Conservation (phyloP, 2,113 vertebrate genomes). For the Heliornis fulica region DNA sequence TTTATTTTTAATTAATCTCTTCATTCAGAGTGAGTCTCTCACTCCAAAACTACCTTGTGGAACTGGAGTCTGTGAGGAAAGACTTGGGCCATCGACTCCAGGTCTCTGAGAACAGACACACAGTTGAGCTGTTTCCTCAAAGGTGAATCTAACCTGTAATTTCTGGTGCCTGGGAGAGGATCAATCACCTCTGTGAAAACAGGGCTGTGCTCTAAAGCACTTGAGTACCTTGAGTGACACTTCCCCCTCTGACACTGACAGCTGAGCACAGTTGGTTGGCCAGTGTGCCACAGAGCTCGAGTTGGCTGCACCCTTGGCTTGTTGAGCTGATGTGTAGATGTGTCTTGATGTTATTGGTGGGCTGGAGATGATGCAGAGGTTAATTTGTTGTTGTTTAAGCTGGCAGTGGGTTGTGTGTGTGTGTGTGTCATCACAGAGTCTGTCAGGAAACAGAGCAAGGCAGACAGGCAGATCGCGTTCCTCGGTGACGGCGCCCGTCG, state of each 20-base stretch:
- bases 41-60: not conserved
- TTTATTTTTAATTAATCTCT: not conserved
- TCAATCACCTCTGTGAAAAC: not conserved
- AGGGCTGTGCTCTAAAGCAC: not conserved
- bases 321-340: not conserved
- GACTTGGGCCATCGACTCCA: accelerated
- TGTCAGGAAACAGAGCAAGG: not conserved
- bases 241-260: not conserved
- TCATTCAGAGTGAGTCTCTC: not conserved
- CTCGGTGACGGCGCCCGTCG: not conserved
- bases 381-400: not conserved
- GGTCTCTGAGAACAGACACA: not conserved
- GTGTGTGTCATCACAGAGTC: accelerated
- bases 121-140: not conserved
- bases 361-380: not conserved
- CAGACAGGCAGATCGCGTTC: accelerated
- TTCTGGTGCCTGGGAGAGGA: not conserved
- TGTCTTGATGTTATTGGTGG: accelerated
- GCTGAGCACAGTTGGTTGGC: accelerated
- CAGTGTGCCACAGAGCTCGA: accelerated
- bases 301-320: accelerated
- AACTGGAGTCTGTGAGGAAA: not conserved
- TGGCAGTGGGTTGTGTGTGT: accelerated
- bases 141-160: not conserved
- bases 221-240: not conserved